Evolutionary conservation across 2,797 vertebrate genomes (phyloP).

Genomic region (Bradypodion pumilum): DNA sequence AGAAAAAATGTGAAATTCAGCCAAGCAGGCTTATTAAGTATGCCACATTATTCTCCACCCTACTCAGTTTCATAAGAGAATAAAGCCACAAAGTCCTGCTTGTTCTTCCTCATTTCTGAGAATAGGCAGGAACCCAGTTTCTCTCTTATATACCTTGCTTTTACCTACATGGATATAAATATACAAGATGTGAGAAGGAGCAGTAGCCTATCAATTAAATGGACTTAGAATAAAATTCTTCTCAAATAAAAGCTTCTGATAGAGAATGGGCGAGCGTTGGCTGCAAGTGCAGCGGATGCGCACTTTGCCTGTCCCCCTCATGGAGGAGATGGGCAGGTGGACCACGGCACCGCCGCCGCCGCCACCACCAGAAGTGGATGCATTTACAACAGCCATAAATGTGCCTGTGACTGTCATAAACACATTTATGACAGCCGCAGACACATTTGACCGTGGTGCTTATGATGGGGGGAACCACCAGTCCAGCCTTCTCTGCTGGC

Average conservation of each 20-base stretch:
- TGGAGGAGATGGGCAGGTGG: no score
- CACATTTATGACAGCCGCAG: no score
- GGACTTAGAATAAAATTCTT: background rate
- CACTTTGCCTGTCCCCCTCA: no score
- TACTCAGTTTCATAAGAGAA: constrained; percentile 30
- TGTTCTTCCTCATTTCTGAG: constrained; percentile 29
- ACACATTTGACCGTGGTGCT: no score
- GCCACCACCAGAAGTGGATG: no score
- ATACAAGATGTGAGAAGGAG: background rate
- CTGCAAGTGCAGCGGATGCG: no score
- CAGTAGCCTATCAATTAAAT: background rate
- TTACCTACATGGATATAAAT: constrained; percentile 11
- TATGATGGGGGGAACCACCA: no score
- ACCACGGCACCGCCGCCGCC: no score
- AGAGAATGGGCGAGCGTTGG: no score
- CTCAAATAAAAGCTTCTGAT: background rate
- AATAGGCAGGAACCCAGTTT: background rate
- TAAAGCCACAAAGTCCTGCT: constrained; percentile 30
- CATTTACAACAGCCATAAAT: no score
- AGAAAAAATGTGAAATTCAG: constrained; percentile 30
- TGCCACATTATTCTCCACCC: constrained; percentile 2
- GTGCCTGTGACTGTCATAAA: no score
- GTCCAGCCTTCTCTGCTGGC: no score
- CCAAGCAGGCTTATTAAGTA: background rate
- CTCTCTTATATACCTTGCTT: background rate